Percentiles rank a stretch among this genome's conserved stretches.
Conservation (phyloP, 1,140 invertebrate species). For the Drosophila malerkotliana region DNA sequence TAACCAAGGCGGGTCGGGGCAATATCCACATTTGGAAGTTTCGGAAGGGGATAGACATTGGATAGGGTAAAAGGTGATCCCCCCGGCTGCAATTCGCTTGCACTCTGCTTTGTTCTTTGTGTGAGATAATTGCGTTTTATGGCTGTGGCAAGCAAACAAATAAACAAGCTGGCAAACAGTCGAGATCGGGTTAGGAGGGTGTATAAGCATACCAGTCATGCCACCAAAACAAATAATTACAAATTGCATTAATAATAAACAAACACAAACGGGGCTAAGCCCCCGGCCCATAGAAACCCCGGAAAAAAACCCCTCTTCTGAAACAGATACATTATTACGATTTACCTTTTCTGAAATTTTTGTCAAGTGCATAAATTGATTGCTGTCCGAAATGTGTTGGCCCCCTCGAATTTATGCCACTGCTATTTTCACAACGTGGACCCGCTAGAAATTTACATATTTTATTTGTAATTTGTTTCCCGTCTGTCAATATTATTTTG, state of each 20-base stretch:
- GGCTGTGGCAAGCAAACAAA: constrained; percentile 52
- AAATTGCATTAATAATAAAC: constrained; percentile 68
- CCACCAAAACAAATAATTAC: constrained; percentile 56
- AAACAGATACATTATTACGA: constrained; percentile 1
- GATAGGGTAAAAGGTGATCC: constrained; percentile 12
- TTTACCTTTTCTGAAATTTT: constrained; percentile 47
- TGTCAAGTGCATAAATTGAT: constrained; percentile 39
- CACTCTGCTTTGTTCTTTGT: constrained; percentile 47
- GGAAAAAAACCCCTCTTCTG: neutral
- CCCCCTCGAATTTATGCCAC: constrained; percentile 2
- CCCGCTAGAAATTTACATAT: constrained; percentile 49
- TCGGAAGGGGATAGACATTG: neutral
- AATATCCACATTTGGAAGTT: neutral
- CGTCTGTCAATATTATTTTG: constrained; percentile 73
- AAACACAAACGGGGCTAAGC: constrained; percentile 33
- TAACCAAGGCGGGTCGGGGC: neutral
- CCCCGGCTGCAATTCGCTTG: constrained; percentile 33
- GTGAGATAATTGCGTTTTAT: constrained; percentile 67
- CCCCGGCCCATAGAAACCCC: neutral
- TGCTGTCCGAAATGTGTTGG: constrained; percentile 22
- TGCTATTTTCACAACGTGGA: constrained; percentile 17
- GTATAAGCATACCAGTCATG: constrained; percentile 13
- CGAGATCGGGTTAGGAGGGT: constrained; percentile 10
- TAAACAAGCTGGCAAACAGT: constrained; percentile 17
- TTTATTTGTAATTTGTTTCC: constrained; percentile 69